Evolutionary conservation across 2,888 invertebrate genomes (phyloP).

Genomic region (Neoitamus cyanurus): DNA sequence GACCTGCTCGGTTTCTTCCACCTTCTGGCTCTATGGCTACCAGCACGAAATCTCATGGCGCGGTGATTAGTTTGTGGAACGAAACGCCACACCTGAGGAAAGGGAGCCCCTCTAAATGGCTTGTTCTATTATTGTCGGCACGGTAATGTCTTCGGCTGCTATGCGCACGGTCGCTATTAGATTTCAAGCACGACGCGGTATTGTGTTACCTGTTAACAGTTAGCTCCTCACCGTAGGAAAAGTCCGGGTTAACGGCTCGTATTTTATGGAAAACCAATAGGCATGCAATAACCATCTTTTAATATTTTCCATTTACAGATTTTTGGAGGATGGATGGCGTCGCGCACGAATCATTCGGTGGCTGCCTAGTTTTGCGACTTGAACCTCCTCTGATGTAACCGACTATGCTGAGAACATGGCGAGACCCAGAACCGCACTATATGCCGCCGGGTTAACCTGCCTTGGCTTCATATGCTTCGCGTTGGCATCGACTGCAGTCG

Average conservation of each 20-base stretch:
- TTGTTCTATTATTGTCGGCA: conserved; percentile 6
- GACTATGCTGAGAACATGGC: conserved; percentile 59
- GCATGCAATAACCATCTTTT: background rate
- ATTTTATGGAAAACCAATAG: background rate
- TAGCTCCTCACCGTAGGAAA: background rate
- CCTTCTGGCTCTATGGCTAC: background rate
- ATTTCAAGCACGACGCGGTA: conserved; percentile 14
- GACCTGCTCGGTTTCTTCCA: conserved; percentile 36
- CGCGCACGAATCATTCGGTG: background rate
- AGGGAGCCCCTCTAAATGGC: background rate
- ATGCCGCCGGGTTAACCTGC: conserved; percentile 66
- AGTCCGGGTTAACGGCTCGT: conserved; percentile 1
- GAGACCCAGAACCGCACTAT: conserved; percentile 64
- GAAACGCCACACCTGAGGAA: conserved; percentile 7
- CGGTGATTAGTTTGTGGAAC: conserved; percentile 9
- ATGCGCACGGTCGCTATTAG: background rate
- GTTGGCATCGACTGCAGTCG: conserved; percentile 84
- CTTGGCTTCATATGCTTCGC: conserved; percentile 82
- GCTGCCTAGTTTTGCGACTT: background rate
- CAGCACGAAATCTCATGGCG: conserved; percentile 19
- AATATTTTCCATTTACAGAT: background rate
- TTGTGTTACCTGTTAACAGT: conserved; percentile 40
- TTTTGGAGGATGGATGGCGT: conserved; percentile 20
- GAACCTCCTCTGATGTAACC: conserved; percentile 30
- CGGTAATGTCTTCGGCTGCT: background rate